A percentile compares a stretch with the other conserved stretches of the same genome.
Conservation (phyloP, 2,888 invertebrate species). For the Hyposoter dolosus region DNA sequence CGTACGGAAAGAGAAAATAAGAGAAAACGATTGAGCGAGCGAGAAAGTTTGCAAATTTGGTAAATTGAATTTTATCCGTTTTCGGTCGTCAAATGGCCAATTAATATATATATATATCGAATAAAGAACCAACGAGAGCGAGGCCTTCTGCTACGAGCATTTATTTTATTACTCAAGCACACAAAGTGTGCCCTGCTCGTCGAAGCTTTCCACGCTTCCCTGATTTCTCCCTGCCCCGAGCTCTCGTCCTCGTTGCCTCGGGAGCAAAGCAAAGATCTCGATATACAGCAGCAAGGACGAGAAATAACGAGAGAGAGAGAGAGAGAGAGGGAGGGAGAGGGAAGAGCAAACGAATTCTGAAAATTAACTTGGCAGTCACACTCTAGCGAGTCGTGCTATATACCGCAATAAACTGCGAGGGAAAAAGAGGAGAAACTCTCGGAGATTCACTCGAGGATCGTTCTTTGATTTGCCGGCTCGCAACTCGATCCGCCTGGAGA, state of each 20-base stretch:
- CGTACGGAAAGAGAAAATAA: not conserved
- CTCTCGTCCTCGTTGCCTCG: too few species aligned
- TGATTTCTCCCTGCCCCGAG: constrained; percentile 33
- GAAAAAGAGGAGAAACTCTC: constrained; percentile 5
- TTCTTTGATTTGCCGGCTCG: constrained; percentile 58
- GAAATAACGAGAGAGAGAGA: not conserved
- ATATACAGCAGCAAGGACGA: not conserved
- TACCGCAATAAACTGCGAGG: constrained; percentile 7
- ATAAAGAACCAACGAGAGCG: not conserved
- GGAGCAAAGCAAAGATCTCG: constrained; percentile 27
- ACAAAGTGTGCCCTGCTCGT: constrained; percentile 14
- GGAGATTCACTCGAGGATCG: constrained; percentile 57
- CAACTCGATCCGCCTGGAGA: constrained; percentile 47
- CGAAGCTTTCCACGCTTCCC: constrained; percentile 19
- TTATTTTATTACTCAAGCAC: constrained; percentile 30
- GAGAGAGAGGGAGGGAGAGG: not conserved
- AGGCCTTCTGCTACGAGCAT: not conserved
- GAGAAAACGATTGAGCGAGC: not conserved
- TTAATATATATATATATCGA: constrained; percentile 17
- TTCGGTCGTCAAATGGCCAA: constrained; percentile 23
- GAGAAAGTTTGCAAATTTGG: not conserved
- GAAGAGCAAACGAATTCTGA: constrained; percentile 53
- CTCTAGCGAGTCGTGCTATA: not conserved
- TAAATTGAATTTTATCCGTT: constrained; percentile 1
- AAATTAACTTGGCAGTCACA: constrained; percentile 60